phyloP scores from a whole-genome alignment of 2,888 invertebrate genomes.

The Idaea straminata region DNA sequence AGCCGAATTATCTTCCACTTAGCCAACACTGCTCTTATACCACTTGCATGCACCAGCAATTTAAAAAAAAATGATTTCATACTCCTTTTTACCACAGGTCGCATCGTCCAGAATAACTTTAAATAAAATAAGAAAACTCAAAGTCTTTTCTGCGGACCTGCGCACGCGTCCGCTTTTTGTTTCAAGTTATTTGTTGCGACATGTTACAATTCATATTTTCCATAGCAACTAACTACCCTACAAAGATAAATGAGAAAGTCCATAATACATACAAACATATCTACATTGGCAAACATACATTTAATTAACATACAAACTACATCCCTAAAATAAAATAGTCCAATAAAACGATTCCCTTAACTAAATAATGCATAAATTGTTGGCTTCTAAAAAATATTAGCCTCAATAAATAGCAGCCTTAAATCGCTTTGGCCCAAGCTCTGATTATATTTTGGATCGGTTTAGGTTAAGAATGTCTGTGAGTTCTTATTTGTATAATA shows the following conservation, averaged over 20 bases:
- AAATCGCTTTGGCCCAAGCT: slow-evolving; percentile 3
- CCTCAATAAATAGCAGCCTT: not conserved
- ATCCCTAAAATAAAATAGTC: not conserved
- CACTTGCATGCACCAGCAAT: too few species aligned
- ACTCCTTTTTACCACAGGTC: too few species aligned
- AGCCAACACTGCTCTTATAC: too few species aligned
- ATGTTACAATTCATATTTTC: too few species aligned
- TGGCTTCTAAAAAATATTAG: not conserved
- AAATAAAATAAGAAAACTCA: too few species aligned
- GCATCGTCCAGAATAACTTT: too few species aligned
- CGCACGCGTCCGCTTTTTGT: too few species aligned
- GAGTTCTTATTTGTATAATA: not conserved
- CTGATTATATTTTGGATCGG: slow-evolving; percentile 6
- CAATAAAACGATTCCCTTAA: not conserved
- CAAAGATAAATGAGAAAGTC: not conserved
- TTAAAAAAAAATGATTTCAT: too few species aligned
- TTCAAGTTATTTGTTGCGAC: too few species aligned
- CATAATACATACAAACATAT: not conserved
- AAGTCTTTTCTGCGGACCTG: too few species aligned
- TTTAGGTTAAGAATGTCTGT: slow-evolving; percentile 7
- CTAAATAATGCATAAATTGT: not conserved
- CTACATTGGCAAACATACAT: not conserved
- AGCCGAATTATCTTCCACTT: too few species aligned
- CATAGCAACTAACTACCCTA: not conserved
- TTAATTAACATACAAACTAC: not conserved